A percentile compares a stretch with the other conserved stretches of the same genome.
Evolutionary conservation across 2,113 vertebrate species (phyloP).

Genomic region (Phyllopteryx taeniolatus): DNA sequence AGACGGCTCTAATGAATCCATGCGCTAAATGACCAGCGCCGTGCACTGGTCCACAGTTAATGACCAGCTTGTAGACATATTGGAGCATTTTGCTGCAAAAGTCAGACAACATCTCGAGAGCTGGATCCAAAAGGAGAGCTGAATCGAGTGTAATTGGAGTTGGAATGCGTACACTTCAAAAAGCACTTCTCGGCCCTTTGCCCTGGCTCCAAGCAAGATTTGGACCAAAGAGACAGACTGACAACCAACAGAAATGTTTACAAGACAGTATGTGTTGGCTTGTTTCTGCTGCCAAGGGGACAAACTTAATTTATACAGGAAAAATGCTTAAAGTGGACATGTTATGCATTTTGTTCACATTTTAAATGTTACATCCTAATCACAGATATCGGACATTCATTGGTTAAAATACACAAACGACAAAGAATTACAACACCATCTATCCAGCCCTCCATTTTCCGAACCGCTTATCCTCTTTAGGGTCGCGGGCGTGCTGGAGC

Average conservation of each 20-base stretch:
- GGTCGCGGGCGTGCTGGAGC: too few species aligned
- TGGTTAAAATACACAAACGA: too few species aligned
- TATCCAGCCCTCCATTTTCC: too few species aligned
- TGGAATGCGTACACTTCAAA: not conserved
- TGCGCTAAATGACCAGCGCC: not conserved
- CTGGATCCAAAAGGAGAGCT: constrained; percentile 4
- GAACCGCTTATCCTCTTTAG: too few species aligned
- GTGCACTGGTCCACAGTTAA: not conserved
- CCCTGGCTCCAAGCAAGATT: not conserved
- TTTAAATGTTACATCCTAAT: too few species aligned
- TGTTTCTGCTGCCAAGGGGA: not conserved
- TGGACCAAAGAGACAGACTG: not conserved
- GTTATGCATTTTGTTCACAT: not conserved
- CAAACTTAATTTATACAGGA: not conserved
- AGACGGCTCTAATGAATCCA: constrained; percentile 4
- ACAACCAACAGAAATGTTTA: not conserved
- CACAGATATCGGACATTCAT: too few species aligned
- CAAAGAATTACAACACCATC: too few species aligned
- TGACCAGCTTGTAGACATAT: not conserved
- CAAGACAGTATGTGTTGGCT: not conserved
- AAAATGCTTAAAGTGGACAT: not conserved
- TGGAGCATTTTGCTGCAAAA: not conserved
- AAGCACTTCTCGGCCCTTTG: not conserved
- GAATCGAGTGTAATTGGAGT: not conserved
- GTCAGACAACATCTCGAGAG: constrained; percentile 3